Conservation (phyloP, 2,888 invertebrate species). For the Aphelenchoides bicaudatus region DNA sequence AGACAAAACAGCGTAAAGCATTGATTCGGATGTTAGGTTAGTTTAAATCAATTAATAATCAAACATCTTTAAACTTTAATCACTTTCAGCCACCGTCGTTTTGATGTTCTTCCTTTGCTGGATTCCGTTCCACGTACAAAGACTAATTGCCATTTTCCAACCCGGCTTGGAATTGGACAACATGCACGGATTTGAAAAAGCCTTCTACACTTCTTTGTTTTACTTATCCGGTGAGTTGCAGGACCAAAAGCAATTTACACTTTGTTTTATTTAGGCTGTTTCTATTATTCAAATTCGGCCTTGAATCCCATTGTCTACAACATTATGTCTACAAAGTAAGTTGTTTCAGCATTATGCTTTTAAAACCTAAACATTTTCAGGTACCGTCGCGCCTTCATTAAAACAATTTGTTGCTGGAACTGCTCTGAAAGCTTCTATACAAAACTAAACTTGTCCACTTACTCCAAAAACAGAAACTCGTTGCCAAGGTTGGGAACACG, state of each 20-base stretch:
- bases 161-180: background rate
- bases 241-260: constrained; percentile 4
- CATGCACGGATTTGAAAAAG: background rate
- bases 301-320: constrained; percentile 70
- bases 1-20: constrained; percentile 24
- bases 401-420: constrained; percentile 38
- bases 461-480: background rate
- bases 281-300: constrained; percentile 65
- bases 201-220: constrained; percentile 37
- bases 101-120: constrained; percentile 89
- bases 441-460: background rate
- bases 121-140: constrained; percentile 90
- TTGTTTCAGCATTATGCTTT: constrained; percentile 43
- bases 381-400: constrained; percentile 66
- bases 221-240: constrained; percentile 41
- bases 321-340: constrained; percentile 68
- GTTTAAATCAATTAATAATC: constrained; percentile 3
- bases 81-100: constrained; percentile 79
- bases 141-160: constrained; percentile 71
- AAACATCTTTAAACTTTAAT: background rate
- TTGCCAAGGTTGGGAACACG: background rate
- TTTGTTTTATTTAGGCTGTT: constrained; percentile 39
- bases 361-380: constrained; percentile 66
- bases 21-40: constrained; percentile 31
- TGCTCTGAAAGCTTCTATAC: background rate